phyloP scores from a whole-genome alignment of 2,888 invertebrate species.

The Meiosimyza decipiens region DNA sequence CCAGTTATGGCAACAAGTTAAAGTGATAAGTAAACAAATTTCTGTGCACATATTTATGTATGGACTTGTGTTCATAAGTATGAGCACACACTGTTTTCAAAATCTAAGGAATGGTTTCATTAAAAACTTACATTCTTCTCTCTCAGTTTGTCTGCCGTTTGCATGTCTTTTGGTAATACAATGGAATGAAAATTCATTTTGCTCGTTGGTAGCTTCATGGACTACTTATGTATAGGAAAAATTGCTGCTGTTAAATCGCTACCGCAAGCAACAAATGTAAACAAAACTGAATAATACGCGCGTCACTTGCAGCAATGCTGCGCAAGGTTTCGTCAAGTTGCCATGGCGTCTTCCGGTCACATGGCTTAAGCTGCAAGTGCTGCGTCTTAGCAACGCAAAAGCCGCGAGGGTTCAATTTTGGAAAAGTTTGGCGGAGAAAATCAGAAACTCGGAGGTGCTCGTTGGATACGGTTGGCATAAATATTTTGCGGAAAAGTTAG shows the following conservation, averaged over 20 bases:
- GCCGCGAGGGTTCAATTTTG: slow-evolving; percentile 14
- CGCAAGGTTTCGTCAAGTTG: slow-evolving; percentile 59
- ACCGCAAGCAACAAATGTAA: slow-evolving; percentile 51
- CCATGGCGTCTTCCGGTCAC: slow-evolving; percentile 54
- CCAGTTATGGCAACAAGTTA: slow-evolving; percentile 13
- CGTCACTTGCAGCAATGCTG: slow-evolving; percentile 38
- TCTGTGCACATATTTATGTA: too few relatives aligned
- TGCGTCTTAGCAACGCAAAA: slow-evolving; percentile 23
- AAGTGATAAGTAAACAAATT: too few relatives aligned
- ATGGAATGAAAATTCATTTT: too few relatives aligned
- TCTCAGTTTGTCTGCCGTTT: too few relatives aligned
- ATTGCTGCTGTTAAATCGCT: too few relatives aligned
- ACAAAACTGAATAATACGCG: slow-evolving; percentile 48
- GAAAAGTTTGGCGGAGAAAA: slow-evolving; percentile 43
- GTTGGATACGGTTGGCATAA: slow-evolving; percentile 61
- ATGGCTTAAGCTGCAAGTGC: slow-evolving; percentile 37
- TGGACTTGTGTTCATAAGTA: too few relatives aligned
- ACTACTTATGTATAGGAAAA: too few relatives aligned
- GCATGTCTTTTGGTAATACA: too few relatives aligned
- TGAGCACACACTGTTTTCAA: too few relatives aligned
- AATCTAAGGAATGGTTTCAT: too few relatives aligned
- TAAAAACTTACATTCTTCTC: too few relatives aligned
- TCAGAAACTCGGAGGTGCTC: slow-evolving; percentile 65
- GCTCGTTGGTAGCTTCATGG: too few relatives aligned
- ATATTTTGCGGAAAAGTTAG: slow-evolving; percentile 39